Base-by-base conservation (phyloP, 2,113 vertebrate species). In the Thunnus maccoyii region DNA sequence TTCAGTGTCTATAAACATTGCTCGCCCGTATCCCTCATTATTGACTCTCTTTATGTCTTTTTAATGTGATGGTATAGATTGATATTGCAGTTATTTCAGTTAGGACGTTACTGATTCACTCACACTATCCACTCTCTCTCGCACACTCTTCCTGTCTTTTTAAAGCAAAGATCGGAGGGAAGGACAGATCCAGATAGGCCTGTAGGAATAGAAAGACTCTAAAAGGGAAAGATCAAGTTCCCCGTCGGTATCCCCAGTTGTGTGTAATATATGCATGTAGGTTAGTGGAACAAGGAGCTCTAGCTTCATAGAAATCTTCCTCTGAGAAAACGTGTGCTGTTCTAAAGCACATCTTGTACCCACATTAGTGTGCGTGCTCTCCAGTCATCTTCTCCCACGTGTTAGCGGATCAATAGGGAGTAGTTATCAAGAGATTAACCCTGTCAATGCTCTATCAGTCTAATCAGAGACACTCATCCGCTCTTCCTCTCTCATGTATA, bases 191-290 rank as follows among this genome's bases (percentile, higher is more conserved):
- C 13, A 57, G 12, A 50, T 20, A 50, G 47, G 30, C 41, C 41
- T 10, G 3, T 14, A 51, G 10, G 16, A 72, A 78, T 60, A 30
- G 0, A 82, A 41, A 20, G 4, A 72, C 50, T 72, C 47, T 46
- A 62, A 82, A 76, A 82, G 22, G 47, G 48, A 71, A 80, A 82
- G 68, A 51, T 79, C 51, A 82, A 76, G 80, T 36, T 78, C 36
- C 50, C 72, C 17, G 2, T 69, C 70, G 76, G 82, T 56, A 73
- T 78, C 72, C 65, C 88, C 63, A 78, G 50, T 76, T 75, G 67
- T 74, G 46, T 70, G 60, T 90, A 86, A 92, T 90, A 60, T 80
- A 92, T 94, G 92, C 86, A 95, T 93, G 74, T 94, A 92, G 93
- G 94, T 90, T 91, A 94, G 90, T 90, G 73, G 92, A 88, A 76